These are phyloP conservation scores for Apteryx mantelli DNA, from an alignment of 2,113 vertebrate species.

Conservation along the genomic window DNA sequence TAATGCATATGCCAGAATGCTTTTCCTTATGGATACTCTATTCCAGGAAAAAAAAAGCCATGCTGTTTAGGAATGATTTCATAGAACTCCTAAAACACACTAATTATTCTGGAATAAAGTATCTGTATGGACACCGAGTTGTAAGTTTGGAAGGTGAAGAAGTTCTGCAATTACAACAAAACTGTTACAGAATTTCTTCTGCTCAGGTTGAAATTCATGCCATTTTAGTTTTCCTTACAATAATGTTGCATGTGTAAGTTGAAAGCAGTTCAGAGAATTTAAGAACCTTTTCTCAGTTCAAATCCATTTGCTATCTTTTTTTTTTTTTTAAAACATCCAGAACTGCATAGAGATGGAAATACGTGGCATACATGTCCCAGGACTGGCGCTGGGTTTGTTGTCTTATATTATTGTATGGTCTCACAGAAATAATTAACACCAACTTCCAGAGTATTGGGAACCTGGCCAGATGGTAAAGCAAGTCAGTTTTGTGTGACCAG, in stretches of 20 bases:
- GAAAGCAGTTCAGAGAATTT: neutral
- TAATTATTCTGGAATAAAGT: neutral
- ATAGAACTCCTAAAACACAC: neutral
- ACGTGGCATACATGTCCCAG: accelerated
- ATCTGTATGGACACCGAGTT: neutral
- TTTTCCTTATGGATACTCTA: neutral
- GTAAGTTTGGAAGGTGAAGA: neutral
- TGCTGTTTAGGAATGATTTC: neutral
- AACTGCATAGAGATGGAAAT: neutral
- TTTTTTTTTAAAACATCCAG: neutral
- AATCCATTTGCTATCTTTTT: neutral
- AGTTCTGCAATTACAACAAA: neutral
- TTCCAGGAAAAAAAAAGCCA: neutral
- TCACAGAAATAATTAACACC: neutral
- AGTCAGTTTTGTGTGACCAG: neutral
- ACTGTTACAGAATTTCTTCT: neutral
- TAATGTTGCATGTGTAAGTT: neutral
- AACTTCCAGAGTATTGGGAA: neutral
- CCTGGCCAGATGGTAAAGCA: neutral
- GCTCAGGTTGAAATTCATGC: neutral
- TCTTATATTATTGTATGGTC: neutral
- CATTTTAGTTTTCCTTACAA: neutral
- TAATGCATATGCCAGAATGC: neutral
- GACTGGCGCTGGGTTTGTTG: neutral
- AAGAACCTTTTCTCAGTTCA: neutral